Conservation (phyloP, 92 coral and sea anemone genomes). For the Epizoanthus stellaris region DNA sequence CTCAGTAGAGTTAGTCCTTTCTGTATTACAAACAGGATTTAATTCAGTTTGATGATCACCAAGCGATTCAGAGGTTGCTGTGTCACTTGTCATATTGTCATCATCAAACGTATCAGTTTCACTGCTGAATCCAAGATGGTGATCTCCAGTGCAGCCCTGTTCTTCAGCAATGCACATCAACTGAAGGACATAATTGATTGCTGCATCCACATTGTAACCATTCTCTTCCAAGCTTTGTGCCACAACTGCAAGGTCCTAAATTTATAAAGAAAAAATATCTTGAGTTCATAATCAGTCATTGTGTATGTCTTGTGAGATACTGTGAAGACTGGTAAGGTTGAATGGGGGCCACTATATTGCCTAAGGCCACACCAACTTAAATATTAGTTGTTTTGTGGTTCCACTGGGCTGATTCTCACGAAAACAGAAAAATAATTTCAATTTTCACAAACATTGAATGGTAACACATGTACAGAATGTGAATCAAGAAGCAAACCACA, state of each 20-base stretch:
- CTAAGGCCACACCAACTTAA: too few relatives aligned
- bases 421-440: too few relatives aligned
- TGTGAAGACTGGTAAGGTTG: too few relatives aligned
- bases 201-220: conserved; percentile 70
- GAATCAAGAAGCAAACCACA: too few relatives aligned
- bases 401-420: too few relatives aligned
- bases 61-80: not conserved
- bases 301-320: too few relatives aligned
- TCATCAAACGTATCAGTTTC: not conserved
- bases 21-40: not conserved
- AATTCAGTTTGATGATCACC: not conserved
- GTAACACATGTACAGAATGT: too few relatives aligned
- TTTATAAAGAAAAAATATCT: not conserved
- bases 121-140: not conserved
- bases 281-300: not conserved
- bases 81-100: not conserved
- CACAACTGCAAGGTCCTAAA: conserved; percentile 77
- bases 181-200: conserved; percentile 84
- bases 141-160: conserved; percentile 54
- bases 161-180: conserved; percentile 76
- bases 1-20: not conserved
- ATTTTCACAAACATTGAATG: too few relatives aligned
- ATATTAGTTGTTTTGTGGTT: too few relatives aligned
- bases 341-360: too few relatives aligned
- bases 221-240: conserved; percentile 78